Base-by-base conservation (phyloP, 2,797 vertebrate species). In the Sebastes oblongus region DNA sequence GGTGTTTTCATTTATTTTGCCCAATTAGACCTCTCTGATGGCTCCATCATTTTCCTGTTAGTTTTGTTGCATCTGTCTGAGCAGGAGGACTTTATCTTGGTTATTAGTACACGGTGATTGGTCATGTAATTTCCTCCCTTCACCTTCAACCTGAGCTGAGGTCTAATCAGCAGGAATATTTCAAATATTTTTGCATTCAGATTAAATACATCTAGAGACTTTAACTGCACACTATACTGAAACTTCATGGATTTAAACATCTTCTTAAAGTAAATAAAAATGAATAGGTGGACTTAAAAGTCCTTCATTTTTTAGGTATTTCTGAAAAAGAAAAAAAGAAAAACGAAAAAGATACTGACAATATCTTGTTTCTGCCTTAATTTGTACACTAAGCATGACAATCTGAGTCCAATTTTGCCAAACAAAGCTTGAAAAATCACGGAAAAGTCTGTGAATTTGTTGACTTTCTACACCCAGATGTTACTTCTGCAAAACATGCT, bases 1-100 rank as follows among this genome's bases (percentile, higher is more conserved):
- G 66, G 71, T 76, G 65, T 65, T 70, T 73, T 50, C 30, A 71
- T 66, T 69, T 75, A 61, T 71, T 29, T 18, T n/a, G 32, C 32
- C 58, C 69, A 72, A 6, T 79, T 56, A 52, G 65, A 42, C 20
- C 20, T 36, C 52, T 62, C 34, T 52, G 60, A 62, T 18, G 1
- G 22, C 46, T 27, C 42, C 56, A 27, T 70, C 54, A 14, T 25
- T 36, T 32, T 56, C 14, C 27, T 46, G 20, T 76, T 55, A n/a
- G 24, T 68, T 52, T 27, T 18, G 14, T 66, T 81, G 32, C 59
- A 24, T 4, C 39, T 66, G 42, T 80, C 42, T 70, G 52, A 3
- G 24, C 61, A 59, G 25, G 39, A 65, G 7, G 9, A 3, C 36
- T 36, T 76, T 25, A 30, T 75, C 54, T 65, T 2, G 18, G 27